These are phyloP conservation scores for Oceanodroma tethys DNA, from an alignment of 2,113 vertebrate genomes.

Conservation along the genomic window DNA sequence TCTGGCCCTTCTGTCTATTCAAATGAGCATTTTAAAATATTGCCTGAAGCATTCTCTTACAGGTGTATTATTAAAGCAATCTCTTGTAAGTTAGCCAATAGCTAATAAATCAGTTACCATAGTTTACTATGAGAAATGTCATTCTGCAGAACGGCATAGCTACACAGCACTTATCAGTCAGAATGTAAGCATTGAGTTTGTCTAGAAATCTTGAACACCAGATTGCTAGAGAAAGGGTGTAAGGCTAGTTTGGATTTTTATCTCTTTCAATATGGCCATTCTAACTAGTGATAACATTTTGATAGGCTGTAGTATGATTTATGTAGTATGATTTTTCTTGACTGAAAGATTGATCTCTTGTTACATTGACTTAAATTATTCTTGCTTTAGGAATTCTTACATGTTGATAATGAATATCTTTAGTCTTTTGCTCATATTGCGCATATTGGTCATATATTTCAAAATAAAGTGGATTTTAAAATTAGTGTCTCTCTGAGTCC, in stretches of 20 bases:
- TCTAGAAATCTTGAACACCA: background rate
- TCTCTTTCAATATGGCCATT: background rate
- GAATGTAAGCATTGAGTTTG: background rate
- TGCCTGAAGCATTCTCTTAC: conserved; percentile 21
- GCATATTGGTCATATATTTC: background rate
- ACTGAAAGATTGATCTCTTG: background rate
- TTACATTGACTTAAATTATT: background rate
- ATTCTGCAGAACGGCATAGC: background rate
- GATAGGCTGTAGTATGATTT: background rate
- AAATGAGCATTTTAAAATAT: conserved; percentile 22
- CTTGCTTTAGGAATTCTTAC: background rate
- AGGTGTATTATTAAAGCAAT: conserved; percentile 22
- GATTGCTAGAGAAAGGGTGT: background rate
- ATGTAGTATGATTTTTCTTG: background rate
- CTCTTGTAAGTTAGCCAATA: conserved; percentile 26
- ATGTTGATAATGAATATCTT: background rate
- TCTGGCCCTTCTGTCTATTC: conserved; percentile 22
- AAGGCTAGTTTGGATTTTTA: background rate
- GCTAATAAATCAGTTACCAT: background rate
- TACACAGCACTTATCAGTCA: background rate
- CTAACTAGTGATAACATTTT: background rate
- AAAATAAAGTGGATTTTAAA: background rate
- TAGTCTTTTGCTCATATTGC: background rate
- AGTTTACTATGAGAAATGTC: background rate
- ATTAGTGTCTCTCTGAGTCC: background rate